phyloP scores from a whole-genome alignment of 1,140 invertebrate genomes.

The Cyphomyrmex costatus region DNA sequence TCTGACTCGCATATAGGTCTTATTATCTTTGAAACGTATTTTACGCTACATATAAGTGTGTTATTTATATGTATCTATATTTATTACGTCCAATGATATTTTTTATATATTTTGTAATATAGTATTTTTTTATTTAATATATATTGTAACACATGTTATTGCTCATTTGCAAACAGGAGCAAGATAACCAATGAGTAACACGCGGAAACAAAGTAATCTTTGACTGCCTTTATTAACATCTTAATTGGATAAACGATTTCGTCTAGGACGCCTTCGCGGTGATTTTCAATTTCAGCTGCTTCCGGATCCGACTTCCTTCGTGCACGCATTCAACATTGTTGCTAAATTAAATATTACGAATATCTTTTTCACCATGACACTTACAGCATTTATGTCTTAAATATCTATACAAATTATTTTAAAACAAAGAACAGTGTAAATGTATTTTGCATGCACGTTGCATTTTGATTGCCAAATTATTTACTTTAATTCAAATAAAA shows the following conservation, averaged over 20 bases:
- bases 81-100: neutral
- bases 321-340: neutral
- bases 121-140: neutral
- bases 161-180: neutral
- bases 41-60: neutral
- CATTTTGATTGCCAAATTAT: neutral
- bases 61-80: neutral
- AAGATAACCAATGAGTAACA: neutral
- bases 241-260: conserved; percentile 65
- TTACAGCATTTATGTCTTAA: neutral
- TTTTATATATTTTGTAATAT: neutral
- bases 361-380: neutral
- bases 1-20: neutral
- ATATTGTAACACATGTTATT: neutral
- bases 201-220: conserved; percentile 30
- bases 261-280: conserved; percentile 67
- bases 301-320: conserved; percentile 25
- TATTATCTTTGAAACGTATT: neutral
- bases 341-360: neutral
- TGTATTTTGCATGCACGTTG: neutral
- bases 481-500: neutral
- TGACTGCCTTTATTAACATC: conserved; percentile 58
- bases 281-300: conserved; percentile 59
- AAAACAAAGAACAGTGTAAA: neutral
- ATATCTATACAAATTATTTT: conserved; percentile 14